Evolutionary conservation across 37 sponge, comb jelly and placozoan species (phyloP), one percentile per base, ranked within the genome.

Genomic region (Diacarnus erythraeanus): DNA sequence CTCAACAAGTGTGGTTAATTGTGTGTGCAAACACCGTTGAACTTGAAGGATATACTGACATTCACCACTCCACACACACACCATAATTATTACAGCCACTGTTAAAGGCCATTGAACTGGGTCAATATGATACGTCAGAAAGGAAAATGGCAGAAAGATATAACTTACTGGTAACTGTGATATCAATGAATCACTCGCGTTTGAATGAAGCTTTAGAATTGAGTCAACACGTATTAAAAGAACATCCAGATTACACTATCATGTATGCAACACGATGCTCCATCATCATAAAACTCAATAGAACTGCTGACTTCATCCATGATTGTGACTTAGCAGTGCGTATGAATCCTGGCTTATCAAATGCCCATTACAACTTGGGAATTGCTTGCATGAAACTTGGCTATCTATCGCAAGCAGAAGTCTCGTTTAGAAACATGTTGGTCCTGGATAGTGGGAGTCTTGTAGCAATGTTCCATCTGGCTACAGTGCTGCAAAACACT

Each of bases 331-430:
- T 8, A 0, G 84, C 84, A 15, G 22, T 80, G 12, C 38, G 59
- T 39, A 37, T 39, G 26, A 87, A 75, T 41, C 81, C 75, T 20
- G 80, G 33, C 10, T 40, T 76, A 3, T 54, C 81, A 1, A 42
- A 74, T 57, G 83, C 84, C 0, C 64, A 87, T 38, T 85, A 75
- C 61, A 85, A 81, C 74, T 65, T 90, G 68, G 90, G 76, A 30
- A 60, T 59, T 15, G 71, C 78, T 0, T 81, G 81, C 74, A 35
- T 81, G 61, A 51, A 75, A 37, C 51, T 78, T 29, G 72, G 87
- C 2, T 41, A 86, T 33, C 27, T 23, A 21, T 38, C 57, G 9
- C 25, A 39, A 12, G 81, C 80, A 54, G 87, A 85, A 44, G 78
- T 30, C 58, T 41, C 54, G 9, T 82, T 82, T 26, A 34, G 83